Conservation (phyloP, 2,797 vertebrate species). For the Rhynchonycteris naso region DNA sequence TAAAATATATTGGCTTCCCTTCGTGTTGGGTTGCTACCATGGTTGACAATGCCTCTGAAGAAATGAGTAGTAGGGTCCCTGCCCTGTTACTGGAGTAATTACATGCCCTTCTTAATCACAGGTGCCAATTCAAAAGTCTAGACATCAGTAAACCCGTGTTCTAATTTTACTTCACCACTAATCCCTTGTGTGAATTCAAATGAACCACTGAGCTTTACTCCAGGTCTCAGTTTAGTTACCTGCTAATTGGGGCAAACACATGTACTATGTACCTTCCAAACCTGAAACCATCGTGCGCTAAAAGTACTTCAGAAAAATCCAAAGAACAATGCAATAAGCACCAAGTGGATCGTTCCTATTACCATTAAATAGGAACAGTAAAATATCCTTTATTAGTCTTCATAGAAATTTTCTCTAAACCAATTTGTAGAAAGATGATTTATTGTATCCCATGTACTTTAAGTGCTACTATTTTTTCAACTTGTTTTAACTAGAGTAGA, state of each 20-base stretch:
- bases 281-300: neutral
- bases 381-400: conserved; percentile 22
- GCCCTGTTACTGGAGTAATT: neutral
- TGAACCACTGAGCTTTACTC: neutral
- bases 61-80: neutral
- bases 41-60: neutral
- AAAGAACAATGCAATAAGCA: neutral
- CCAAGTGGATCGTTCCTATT: neutral
- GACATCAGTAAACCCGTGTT: neutral
- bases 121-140: neutral
- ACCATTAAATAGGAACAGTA: neutral
- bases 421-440: conserved; percentile 53
- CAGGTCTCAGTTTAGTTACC: neutral
- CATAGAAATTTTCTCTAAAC: conserved; percentile 1
- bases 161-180: neutral
- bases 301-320: neutral
- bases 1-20: neutral
- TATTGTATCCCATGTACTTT: neutral
- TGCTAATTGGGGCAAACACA: neutral
- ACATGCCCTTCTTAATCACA: neutral
- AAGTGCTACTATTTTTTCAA: conserved; percentile 18
- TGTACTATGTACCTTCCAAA: neutral
- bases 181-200: neutral
- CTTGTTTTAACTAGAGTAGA: neutral
- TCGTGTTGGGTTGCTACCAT: neutral